A percentile compares a stretch with the other conserved stretches of the same genome.
Conservation (phyloP, 2,113 vertebrate genomes). For the Megaceryle torquata region DNA sequence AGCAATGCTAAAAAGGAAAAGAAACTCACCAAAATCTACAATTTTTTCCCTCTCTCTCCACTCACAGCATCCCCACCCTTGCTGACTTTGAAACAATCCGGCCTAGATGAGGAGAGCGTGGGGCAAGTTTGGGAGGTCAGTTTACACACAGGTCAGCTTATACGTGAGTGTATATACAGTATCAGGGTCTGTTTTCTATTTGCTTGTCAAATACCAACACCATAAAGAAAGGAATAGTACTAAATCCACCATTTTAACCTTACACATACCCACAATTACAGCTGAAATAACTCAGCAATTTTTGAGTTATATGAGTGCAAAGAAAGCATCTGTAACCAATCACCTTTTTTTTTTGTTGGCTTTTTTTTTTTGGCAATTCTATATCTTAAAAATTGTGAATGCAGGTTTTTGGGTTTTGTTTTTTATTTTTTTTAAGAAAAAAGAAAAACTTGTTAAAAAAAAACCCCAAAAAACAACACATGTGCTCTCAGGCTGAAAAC, state of each 20-base stretch:
- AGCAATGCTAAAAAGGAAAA: neutral
- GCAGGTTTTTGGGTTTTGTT: neutral
- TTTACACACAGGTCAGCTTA: slow-evolving; percentile 36
- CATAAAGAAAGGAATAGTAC: slow-evolving; percentile 54
- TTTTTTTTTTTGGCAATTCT: slow-evolving; percentile 60
- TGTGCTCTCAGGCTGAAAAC: slow-evolving; percentile 74
- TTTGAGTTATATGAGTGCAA: slow-evolving; percentile 72
- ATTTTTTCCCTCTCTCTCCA: neutral
- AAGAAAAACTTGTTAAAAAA: slow-evolving; percentile 69
- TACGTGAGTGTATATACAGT: slow-evolving; percentile 38
- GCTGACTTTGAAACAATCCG: neutral
- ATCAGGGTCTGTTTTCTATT: slow-evolving; percentile 59
- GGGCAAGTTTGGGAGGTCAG: slow-evolving; percentile 50
- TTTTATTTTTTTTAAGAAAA: neutral
- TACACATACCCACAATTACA: slow-evolving; percentile 70
- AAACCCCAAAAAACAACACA: slow-evolving; percentile 21
- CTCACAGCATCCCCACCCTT: neutral
- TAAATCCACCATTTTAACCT: slow-evolving; percentile 69
- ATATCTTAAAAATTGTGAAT: slow-evolving; percentile 70
- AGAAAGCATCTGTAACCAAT: slow-evolving; percentile 79
- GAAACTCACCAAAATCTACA: neutral
- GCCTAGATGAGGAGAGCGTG: neutral
- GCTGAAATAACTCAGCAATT: slow-evolving; percentile 77
- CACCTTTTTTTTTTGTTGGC: slow-evolving; percentile 57
- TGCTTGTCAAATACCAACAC: slow-evolving; percentile 66